Evolutionary conservation across 2,888 invertebrate genomes (phyloP).

Genomic region (Drosophila merina): DNA sequence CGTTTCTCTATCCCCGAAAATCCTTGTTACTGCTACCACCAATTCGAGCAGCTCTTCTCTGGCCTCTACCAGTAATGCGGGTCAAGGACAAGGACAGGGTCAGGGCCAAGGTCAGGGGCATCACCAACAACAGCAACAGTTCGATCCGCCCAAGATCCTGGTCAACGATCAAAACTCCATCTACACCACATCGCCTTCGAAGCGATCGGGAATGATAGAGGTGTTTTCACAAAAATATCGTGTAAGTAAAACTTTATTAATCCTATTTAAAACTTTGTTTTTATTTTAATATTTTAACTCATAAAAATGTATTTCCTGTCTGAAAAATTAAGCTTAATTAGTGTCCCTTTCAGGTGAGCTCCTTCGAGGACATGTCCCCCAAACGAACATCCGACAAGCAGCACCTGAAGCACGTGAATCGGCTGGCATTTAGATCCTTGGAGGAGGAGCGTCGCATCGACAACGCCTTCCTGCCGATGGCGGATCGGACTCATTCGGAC

Average conservation of each 20-base stretch:
- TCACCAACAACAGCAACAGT: constrained; percentile 75
- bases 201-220: constrained; percentile 83
- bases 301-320: not conserved
- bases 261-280: too few species aligned
- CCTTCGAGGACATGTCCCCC: constrained; percentile 84
- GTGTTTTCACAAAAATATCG: constrained; percentile 84
- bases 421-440: constrained; percentile 83
- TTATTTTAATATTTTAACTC: too few species aligned
- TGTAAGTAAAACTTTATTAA: constrained; percentile 42
- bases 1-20: constrained; percentile 82
- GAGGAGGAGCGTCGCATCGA: constrained; percentile 84
- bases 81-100: constrained; percentile 52
- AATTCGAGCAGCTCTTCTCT: constrained; percentile 80
- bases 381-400: constrained; percentile 74
- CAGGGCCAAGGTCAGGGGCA: constrained; percentile 59
- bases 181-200: constrained; percentile 84
- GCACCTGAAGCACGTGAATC: constrained; percentile 82
- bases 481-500: constrained; percentile 83
- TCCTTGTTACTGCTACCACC: constrained; percentile 79
- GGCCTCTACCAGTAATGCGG: constrained; percentile 58
- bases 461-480: constrained; percentile 83
- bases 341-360: constrained; percentile 71
- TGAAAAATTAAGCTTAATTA: constrained; percentile 25
- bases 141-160: constrained; percentile 84
- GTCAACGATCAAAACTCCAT: constrained; percentile 84